Base-by-base conservation (phyloP, 2,113 vertebrate genomes). In the Prionailurus viverrinus region DNA sequence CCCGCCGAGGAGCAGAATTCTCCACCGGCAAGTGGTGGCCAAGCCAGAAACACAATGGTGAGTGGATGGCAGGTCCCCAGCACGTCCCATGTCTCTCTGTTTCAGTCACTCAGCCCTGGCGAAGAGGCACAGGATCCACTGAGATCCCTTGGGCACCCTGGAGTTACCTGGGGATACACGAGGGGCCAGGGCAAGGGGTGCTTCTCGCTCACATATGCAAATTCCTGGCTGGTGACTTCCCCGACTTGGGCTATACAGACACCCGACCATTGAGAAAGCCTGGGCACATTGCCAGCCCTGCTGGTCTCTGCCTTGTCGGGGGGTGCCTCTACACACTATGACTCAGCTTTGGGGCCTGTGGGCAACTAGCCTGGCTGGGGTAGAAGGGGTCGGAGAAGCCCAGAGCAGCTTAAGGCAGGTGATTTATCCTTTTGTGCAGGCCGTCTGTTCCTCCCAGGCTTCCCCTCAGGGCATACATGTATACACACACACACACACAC, bases 1-100 rank as follows among this genome's bases (percentile, higher is more conserved):
- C 97, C 99, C 53, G 68, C 98, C 0, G 99, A 99, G 58, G 99
- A 98, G 0, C 99, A 98, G 68, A 98, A 96, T 36, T 98, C 98
- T 81, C 96, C 98, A 11, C 97, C 97, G 69, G 98, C 98, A 36
- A 99, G 98, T n/a, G 0, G 95, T 9, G 4, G 93, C 92, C 51
- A 25, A 7, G 3, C 79, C 89, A 93, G 68, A 53, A 86, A 21
- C n/a, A 5, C 10, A 0, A 29, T 73, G 97, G 98, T 98, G 89
- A 98, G 98, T 97, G 80, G 84, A 84, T 0, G 45, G 63, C 83
- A 23, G 45, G n/a, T 21, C 39, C 79, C 84, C 0, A 4, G 21
- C 76, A 45, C 0, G 4, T 63, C 83, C 65, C n/a, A 4, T 5
- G 5, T 68, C 27, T 69, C 79, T 92, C 48, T 13, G 36, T 87